Base-by-base conservation (phyloP, 2,113 vertebrate species). In the Orcinus orca region DNA sequence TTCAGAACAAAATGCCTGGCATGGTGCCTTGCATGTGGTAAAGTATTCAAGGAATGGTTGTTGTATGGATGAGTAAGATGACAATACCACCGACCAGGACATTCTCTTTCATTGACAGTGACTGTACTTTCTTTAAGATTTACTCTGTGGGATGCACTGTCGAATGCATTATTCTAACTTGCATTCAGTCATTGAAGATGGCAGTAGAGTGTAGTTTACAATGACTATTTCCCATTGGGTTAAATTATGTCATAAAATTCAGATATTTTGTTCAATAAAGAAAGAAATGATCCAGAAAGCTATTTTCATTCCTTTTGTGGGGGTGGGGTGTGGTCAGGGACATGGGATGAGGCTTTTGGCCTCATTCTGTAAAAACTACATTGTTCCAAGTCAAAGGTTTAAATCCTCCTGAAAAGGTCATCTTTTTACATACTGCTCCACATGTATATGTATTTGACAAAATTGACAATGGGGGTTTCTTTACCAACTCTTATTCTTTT, bases 261-360 rank as follows among this genome's bases (percentile, higher is more conserved):
- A 93, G 65, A 63, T 88, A 71, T 77, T 76, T 95, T 96, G 21
- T 95, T 80, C 33, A 58, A n/a, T 65, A 79, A 60, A 74, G 14
- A 71, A 92, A 60, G 14, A 71, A 92, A 60, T 60, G 55, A 82
- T 21, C 9, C 12, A 70, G 53, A 71, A 92, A 81, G 8, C 33
- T 38, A 33, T 76, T 80, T 65, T 95, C 53, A 58, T 73, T 12
- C 1, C 76, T 20, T 91, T 33, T 33, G 5, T 36, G 13, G 20
- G 1, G 7, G 26, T 2, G 12, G 7, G 15, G 53, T 53, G 53
- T 13, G 2, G 4, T 9, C 23, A 70, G 14, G 36, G 3, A 71
- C 5, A 38, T 44, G 44, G 8, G 15, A 70, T 70, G 70, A 65
- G 9, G 4, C 25, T 82, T 73, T 81, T 84, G 70, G 9, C 17